Conservation (phyloP, 2,113 vertebrate species). For the Dasyornis broadbenti region DNA sequence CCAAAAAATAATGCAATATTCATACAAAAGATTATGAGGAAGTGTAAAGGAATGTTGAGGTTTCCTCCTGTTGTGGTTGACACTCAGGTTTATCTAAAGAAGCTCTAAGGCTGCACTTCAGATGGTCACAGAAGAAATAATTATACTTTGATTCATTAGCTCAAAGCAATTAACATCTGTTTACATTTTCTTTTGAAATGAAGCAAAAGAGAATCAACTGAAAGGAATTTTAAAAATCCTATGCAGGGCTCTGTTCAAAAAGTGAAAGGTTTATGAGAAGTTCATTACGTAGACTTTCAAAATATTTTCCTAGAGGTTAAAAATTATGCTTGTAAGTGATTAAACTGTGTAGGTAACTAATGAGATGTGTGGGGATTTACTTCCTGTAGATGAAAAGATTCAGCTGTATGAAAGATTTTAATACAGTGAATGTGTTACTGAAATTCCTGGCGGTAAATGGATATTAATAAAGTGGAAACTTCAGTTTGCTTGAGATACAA, state of each 20-base stretch:
- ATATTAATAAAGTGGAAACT: slow-evolving; percentile 7
- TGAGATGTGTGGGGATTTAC: slow-evolving; percentile 11
- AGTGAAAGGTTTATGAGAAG: slow-evolving; percentile 4
- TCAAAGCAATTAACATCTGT: slow-evolving; percentile 10
- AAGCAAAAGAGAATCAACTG: neutral
- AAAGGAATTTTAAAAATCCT: neutral
- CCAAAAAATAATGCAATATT: neutral
- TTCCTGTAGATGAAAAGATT: slow-evolving; percentile 15
- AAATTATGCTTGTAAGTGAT: slow-evolving; percentile 48
- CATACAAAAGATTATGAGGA: neutral
- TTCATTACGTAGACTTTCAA: neutral
- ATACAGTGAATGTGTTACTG: neutral
- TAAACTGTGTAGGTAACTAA: slow-evolving; percentile 48
- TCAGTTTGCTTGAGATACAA: slow-evolving; percentile 34
- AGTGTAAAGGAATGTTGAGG: neutral
- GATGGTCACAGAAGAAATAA: neutral
- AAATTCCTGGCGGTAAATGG: slow-evolving; percentile 18
- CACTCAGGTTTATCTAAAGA: neutral
- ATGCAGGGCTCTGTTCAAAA: neutral
- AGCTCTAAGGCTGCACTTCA: neutral
- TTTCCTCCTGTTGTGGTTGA: neutral
- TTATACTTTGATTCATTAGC: neutral
- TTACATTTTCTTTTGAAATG: slow-evolving; percentile 15
- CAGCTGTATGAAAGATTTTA: slow-evolving; percentile 15
- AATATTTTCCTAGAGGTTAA: slow-evolving; percentile 57